Percentiles rank a stretch among this genome's conserved stretches.
Evolutionary conservation across 2,888 invertebrate genomes (phyloP).

Genomic region (Oligia fasciuncula): DNA sequence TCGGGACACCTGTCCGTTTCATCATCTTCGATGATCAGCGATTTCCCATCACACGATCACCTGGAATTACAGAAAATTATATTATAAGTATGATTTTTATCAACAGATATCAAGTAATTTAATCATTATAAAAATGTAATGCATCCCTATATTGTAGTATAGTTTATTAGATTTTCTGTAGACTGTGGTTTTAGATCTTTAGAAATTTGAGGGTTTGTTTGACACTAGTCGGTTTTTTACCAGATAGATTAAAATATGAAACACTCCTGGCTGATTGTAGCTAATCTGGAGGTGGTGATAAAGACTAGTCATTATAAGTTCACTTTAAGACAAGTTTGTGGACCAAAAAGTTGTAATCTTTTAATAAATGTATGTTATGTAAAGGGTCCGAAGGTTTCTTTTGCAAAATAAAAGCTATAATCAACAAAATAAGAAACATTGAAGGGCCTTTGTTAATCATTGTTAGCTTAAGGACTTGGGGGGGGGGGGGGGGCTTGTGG

Average conservation of each 20-base stretch:
- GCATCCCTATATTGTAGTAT: background rate
- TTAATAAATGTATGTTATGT: too few relatives aligned
- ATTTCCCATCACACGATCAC: slow-evolving; percentile 78
- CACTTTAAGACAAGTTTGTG: background rate
- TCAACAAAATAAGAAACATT: too few relatives aligned
- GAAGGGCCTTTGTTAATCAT: too few relatives aligned
- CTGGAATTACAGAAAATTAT: slow-evolving; percentile 70
- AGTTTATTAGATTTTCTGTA: background rate
- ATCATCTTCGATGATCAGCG: slow-evolving; percentile 75
- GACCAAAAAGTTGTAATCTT: background rate
- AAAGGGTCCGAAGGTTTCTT: too few relatives aligned
- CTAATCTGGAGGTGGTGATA: background rate
- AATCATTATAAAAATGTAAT: background rate
- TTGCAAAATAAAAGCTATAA: too few relatives aligned
- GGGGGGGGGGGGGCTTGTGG: too few relatives aligned
- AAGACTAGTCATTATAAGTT: background rate
- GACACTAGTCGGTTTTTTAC: too few relatives aligned
- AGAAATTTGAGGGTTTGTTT: background rate
- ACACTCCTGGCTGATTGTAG: background rate
- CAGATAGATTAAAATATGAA: background rate
- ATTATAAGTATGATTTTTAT: slow-evolving; percentile 12
- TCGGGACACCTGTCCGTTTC: slow-evolving; percentile 80
- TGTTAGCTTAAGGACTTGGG: too few relatives aligned
- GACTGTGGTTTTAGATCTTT: background rate
- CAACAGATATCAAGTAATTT: background rate